A percentile compares a stretch with the other conserved stretches of the same genome.
Evolutionary conservation across 2,113 vertebrate genomes (phyloP).

Genomic region (Heterochromis multidens): DNA sequence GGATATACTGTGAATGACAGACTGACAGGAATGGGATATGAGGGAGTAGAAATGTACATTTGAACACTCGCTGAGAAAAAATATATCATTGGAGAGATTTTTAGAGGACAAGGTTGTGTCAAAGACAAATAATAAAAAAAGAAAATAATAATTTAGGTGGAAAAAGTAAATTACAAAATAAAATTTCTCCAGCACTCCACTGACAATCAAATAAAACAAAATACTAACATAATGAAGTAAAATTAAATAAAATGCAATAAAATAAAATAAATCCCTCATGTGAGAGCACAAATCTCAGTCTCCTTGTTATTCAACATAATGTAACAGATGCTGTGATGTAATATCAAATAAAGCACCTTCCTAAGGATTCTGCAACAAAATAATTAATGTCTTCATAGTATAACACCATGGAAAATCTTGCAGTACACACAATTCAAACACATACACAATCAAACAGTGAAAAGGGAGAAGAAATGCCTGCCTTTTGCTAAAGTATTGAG

Average conservation of each 20-base stretch:
- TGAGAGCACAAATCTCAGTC: background rate
- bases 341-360: background rate
- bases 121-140: slow-evolving; percentile 10
- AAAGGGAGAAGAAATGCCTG: background rate
- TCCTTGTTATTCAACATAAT: background rate
- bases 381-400: background rate
- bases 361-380: background rate
- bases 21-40: background rate
- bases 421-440: background rate
- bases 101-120: background rate
- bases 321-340: background rate
- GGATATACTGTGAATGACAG: slow-evolving; percentile 7
- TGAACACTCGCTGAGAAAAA: background rate
- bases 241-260: background rate
- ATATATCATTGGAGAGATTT: background rate
- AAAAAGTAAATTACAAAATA: background rate
- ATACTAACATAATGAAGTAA: background rate
- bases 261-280: background rate
- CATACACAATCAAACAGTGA: background rate
- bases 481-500: background rate
- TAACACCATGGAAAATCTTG: background rate
- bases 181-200: background rate
- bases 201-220: background rate
- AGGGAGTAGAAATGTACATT: background rate
- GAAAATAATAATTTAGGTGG: background rate